Evolutionary conservation across 2,797 vertebrate genomes (phyloP), one percentile per base, ranked within the genome.

Genomic region (Balearica regulorum): DNA sequence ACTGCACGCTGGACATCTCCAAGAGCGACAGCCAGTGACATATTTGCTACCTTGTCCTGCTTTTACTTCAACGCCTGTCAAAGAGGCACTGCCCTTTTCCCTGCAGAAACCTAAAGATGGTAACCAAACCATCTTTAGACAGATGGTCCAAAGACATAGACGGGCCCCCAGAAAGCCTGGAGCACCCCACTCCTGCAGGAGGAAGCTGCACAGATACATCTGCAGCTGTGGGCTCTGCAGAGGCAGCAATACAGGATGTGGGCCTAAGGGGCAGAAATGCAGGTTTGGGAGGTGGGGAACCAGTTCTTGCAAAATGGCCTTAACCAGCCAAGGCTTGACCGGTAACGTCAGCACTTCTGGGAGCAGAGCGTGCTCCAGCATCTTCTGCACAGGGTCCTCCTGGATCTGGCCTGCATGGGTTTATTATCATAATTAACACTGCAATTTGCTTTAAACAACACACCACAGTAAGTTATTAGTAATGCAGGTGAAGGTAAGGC

Each of bases 221-320:
- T 88, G 88, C 57, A 89, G 41, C 70, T 72, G 41, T 7, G 13
- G 61, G 29, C 35, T 69, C 71, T 91, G 76, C 44, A 64, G 90
- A 77, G 16, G 48, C 58, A 77, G 79, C 72, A 60, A 17, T 24
- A 69, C 53, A 65, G 83, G 90, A 81, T 81, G 69, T 83, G 61
- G 58, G 69, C 70, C 80, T 76, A 22, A 41, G 11, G 29, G 41
- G 48, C 55, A 93, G 87, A 94, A 94, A 94, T 65, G 75, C 82
- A 92, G 90, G 89, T 83, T 80, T 89, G 75, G 41, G 54, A 85
- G n/a, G 48, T 77, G 37, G 46, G 66, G 26, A 94, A 92, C 86
- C 46, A 82, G 85, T 82, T 93, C 80, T 95, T 96, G 86, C 87
- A 90, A 95, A 94, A 94, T 15, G 16, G 51, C 70, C 48, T 79